Percentiles rank a stretch among this genome's conserved stretches.
Conservation (phyloP, 2,113 vertebrate species). For the Scortum barcoo region DNA sequence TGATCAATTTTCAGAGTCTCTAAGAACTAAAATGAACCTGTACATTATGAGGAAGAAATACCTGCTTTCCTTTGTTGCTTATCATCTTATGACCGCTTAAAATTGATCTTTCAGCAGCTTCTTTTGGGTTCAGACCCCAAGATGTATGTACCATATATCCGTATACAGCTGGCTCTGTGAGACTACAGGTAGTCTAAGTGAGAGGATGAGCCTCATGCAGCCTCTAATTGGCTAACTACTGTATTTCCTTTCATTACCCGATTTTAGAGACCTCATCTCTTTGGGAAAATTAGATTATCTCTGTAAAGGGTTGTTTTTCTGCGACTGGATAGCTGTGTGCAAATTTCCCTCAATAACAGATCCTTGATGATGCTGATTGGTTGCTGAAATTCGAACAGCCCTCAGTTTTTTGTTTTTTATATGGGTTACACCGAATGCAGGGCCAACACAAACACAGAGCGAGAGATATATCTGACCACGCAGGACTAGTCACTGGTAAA, state of each 20-base stretch:
- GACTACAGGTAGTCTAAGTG: not conserved
- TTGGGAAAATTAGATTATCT: conserved; percentile 2
- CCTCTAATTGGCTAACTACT: conserved; percentile 16
- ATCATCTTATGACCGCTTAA: not conserved
- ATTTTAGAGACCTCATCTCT: conserved; percentile 2
- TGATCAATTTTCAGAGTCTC: not conserved
- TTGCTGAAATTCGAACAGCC: not conserved
- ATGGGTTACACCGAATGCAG: not conserved
- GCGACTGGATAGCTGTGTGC: not conserved
- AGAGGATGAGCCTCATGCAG: not conserved
- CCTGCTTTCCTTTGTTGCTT: not conserved
- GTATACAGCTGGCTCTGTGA: conserved; percentile 5
- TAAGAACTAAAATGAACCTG: no score
- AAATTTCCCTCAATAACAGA: not conserved
- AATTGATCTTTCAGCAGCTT: not conserved
- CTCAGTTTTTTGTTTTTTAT: not conserved
- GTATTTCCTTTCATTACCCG: not conserved
- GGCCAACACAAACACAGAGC: not conserved
- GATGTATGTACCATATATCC: not conserved
- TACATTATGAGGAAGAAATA: not conserved
- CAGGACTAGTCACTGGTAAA: not conserved
- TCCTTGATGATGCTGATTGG: not conserved
- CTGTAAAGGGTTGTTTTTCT: not conserved
- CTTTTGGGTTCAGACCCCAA: not conserved
- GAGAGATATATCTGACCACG: not conserved